Conservation (phyloP, 1,140 invertebrate genomes). For the Hydropsyche tenuis region DNA sequence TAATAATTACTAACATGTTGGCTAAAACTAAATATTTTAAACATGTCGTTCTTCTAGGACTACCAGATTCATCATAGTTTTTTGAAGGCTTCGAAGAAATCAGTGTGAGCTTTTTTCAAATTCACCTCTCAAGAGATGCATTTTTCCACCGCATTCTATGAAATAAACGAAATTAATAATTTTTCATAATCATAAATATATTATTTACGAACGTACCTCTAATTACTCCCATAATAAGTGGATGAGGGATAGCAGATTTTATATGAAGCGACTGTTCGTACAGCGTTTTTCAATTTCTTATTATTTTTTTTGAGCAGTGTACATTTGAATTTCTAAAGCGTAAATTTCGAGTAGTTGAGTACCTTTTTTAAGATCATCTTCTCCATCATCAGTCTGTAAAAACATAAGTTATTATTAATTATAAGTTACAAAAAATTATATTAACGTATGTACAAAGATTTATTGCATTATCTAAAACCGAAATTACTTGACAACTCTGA, state of each 20-base stretch:
- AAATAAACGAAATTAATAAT: slow-evolving; percentile 42
- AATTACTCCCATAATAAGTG: slow-evolving; percentile 99
- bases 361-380: slow-evolving; percentile 98
- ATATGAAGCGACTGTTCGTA: slow-evolving; percentile 99
- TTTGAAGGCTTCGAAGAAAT: slow-evolving; percentile 99
- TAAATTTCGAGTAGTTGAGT: slow-evolving; percentile 99
- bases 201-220: slow-evolving; percentile 68
- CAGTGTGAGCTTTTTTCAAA: slow-evolving; percentile 99
- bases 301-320: slow-evolving; percentile 99
- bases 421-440: too few relatives aligned
- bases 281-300: slow-evolving; percentile 96
- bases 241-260: slow-evolving; percentile 99
- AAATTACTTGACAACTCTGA: slow-evolving; percentile 90
- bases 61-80: slow-evolving; percentile 99
- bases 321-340: slow-evolving; percentile 99
- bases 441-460: neutral
- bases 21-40: slow-evolving; percentile 98
- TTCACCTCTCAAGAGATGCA: slow-evolving; percentile 98
- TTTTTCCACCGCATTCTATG: slow-evolving; percentile 98
- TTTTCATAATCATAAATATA: neutral
- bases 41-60: slow-evolving; percentile 94
- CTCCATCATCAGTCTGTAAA: slow-evolving; percentile 94
- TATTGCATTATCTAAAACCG: slow-evolving; percentile 15
- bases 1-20: slow-evolving; percentile 78
- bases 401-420: slow-evolving; percentile 28